phyloP scores from a whole-genome alignment of 2,888 invertebrate species.

The Caenorhabditis virilis region DNA sequence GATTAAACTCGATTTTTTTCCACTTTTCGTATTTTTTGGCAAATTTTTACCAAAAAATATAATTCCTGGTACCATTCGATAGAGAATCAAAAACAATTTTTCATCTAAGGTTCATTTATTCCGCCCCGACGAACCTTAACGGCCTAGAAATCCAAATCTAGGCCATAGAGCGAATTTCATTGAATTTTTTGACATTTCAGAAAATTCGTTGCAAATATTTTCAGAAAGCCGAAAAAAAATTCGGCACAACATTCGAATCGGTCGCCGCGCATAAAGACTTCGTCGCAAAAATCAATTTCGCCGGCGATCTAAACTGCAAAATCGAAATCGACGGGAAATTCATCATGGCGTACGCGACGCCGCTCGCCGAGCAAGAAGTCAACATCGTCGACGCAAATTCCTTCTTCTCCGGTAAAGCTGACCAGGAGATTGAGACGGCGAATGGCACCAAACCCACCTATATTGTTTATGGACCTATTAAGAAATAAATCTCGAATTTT shows the following conservation, averaged over 20 bases:
- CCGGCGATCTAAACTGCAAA: constrained; percentile 56
- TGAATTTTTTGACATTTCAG: no score
- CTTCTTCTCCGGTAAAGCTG: constrained; percentile 51
- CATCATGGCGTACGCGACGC: constrained; percentile 54
- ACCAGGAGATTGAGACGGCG: constrained; percentile 35
- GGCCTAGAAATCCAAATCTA: no score
- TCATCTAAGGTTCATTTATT: no score
- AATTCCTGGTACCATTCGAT: no score
- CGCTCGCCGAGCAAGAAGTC: constrained; percentile 38
- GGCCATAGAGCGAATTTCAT: no score
- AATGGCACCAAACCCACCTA: constrained; percentile 57
- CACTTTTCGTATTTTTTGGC: no score
- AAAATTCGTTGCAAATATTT: not conserved
- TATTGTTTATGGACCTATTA: constrained; percentile 56
- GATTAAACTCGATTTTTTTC: no score
- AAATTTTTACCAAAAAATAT: no score
- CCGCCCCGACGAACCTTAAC: no score
- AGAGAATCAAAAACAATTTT: not conserved
- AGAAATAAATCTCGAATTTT: constrained; percentile 22
- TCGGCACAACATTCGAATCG: constrained; percentile 50
- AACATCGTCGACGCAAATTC: constrained; percentile 49
- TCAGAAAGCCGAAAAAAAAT: constrained; percentile 51
- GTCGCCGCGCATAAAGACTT: constrained; percentile 55
- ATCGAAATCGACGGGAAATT: constrained; percentile 57
- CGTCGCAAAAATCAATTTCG: constrained; percentile 55